A percentile compares a stretch with the other conserved stretches of the same genome.
Conservation (phyloP, 1,140 invertebrate species). For the Cyclargus thomasi region DNA sequence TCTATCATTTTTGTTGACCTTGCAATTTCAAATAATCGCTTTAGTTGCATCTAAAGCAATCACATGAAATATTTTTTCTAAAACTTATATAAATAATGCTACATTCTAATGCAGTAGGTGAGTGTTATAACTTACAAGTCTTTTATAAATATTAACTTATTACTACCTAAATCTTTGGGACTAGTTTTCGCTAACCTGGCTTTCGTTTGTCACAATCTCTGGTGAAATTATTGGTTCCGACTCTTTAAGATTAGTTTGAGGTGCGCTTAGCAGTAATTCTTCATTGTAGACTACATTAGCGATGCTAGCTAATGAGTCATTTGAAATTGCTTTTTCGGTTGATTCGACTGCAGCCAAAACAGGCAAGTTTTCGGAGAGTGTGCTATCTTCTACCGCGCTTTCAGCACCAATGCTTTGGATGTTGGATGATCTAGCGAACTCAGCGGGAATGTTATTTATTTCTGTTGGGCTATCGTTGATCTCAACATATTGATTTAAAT, state of each 20-base stretch:
- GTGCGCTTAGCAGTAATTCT: not conserved
- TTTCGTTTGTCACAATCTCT: not conserved
- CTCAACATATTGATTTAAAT: not conserved
- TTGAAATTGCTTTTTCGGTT: not conserved
- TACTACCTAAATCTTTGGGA: not conserved
- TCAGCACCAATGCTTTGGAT: not conserved
- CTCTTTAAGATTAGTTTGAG: not conserved
- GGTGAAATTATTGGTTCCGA: not conserved
- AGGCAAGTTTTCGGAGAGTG: not conserved
- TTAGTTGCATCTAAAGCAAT: not conserved
- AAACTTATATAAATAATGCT: conserved; percentile 10
- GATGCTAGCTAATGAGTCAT: not conserved
- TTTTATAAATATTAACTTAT: conserved; percentile 10
- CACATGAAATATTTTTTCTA: not conserved
- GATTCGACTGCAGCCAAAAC: not conserved
- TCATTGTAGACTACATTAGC: not conserved
- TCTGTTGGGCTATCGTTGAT: not conserved
- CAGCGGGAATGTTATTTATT: not conserved
- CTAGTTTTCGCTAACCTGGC: not conserved
- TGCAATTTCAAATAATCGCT: not conserved
- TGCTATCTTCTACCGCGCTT: not conserved
- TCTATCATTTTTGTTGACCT: not conserved
- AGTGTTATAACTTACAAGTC: not conserved
- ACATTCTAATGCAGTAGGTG: conserved; percentile 1
- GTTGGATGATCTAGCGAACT: not conserved